Conservation (phyloP, 2,797 vertebrate species). For the Sebastes cheni region DNA sequence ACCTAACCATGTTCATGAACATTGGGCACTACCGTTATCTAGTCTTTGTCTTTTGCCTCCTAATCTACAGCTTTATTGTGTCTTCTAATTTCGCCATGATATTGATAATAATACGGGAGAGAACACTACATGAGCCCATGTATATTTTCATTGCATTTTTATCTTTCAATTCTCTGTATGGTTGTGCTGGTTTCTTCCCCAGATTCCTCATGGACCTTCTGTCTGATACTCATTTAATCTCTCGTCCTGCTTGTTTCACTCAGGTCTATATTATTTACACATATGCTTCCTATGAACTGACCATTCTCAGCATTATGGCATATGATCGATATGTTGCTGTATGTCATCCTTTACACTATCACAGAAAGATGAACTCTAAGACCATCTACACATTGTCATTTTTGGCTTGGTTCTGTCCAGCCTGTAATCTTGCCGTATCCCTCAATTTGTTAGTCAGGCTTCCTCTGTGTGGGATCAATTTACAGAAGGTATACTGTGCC, state of each 20-base stretch:
- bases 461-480: constrained; percentile 61
- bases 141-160: constrained; percentile 55
- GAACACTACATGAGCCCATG: constrained; percentile 57
- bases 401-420: constrained; percentile 35
- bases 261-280: constrained; percentile 66
- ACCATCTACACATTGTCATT: constrained; percentile 21
- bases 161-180: constrained; percentile 47
- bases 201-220: constrained; percentile 60
- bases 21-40: constrained; percentile 40
- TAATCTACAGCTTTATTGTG: constrained; percentile 55
- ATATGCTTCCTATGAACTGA: constrained; percentile 52
- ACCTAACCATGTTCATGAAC: constrained; percentile 57
- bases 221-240: constrained; percentile 59
- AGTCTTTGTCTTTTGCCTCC: constrained; percentile 43
- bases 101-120: constrained; percentile 35
- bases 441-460: constrained; percentile 17
- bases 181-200: constrained; percentile 54
- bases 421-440: neutral
- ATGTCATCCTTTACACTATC: constrained; percentile 67
- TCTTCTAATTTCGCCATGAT: constrained; percentile 53
- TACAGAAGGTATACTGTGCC: constrained; percentile 63
- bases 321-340: constrained; percentile 69
- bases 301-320: constrained; percentile 59
- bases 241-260: constrained; percentile 54
- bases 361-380: constrained; percentile 51